phyloP scores from a whole-genome alignment of 2,113 vertebrate genomes.

The Thamnophis sirtalis region DNA sequence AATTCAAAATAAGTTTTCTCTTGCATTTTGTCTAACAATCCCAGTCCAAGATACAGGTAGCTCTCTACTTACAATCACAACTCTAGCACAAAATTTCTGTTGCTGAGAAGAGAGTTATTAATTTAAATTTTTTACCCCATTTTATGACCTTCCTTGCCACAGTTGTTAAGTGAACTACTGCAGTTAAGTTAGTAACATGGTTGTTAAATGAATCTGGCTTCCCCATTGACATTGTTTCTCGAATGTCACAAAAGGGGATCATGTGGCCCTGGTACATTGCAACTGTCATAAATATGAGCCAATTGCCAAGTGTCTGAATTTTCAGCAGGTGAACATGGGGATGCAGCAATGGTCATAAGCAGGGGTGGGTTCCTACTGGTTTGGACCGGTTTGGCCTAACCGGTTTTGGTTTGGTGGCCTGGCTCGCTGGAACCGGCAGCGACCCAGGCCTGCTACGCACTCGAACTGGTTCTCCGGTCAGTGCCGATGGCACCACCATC shows the following conservation, averaged over 20 bases:
- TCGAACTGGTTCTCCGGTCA: too few relatives aligned
- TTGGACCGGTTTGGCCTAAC: too few relatives aligned
- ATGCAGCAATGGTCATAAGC: neutral
- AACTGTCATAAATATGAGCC: neutral
- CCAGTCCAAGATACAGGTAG: neutral
- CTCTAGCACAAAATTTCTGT: neutral
- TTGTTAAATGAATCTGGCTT: neutral
- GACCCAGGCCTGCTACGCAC: too few relatives aligned
- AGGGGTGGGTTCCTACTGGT: too few relatives aligned
- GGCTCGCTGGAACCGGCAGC: too few relatives aligned
- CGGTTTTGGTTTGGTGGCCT: too few relatives aligned
- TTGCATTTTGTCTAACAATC: neutral
- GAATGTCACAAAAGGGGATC: neutral
- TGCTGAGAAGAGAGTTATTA: neutral
- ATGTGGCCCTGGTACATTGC: neutral
- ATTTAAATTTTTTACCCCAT: neutral
- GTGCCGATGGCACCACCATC: too few relatives aligned
- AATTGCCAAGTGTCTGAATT: neutral
- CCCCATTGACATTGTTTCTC: neutral
- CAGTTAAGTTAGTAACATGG: too few relatives aligned
- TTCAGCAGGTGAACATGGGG: neutral
- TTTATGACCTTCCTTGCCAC: too few relatives aligned
- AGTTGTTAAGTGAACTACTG: too few relatives aligned
- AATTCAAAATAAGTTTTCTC: neutral
- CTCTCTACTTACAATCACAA: neutral